Evolutionary conservation across 2,888 invertebrate genomes (phyloP), one percentile per base, ranked within the genome.

Genomic region (Dione vanillae): DNA sequence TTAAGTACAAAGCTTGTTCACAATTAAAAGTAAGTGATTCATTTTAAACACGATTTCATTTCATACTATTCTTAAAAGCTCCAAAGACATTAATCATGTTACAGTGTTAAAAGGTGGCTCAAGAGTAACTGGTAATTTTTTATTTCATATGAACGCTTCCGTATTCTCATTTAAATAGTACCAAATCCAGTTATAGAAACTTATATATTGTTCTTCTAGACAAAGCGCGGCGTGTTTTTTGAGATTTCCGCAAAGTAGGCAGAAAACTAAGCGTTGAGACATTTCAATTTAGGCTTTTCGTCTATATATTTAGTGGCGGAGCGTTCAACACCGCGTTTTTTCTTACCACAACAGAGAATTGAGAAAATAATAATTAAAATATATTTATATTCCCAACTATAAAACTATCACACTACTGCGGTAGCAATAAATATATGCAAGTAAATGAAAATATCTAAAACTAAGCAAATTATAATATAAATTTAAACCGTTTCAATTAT

Each of bases 91-190:
- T 68, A 71, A 68, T 65, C 71, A 71, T 16, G 51, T 35, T 56
- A 56, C 47, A 61, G 61, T 51, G 51, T 61, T 45, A 45, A 51
- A 59, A 41, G 52, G 40, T 27, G 45, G 54, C 40, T 52, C 59
- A 59, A 41, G 41, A 56, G 52, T 37, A 64, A 62, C 64, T 59
- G 58, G 59, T 52, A 54, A 65, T 56, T 72, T 64, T 58, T 71
- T 61, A 65, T 68, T 69, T 69, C 35, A 68, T 56, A 66, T 52
- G 64, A 69, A 16, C 16, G 64, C 58, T 67, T 59, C 43, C 51
- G 52, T 56, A 47, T 47, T n/a, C 69, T 54, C 70, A 68, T 70
- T 70, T 65, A 27, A 27, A 27, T 40, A 16, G 16, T 10, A 16
- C 10, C 10, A 47, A 47, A 19, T 9, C 10, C 19, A 47, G 0